Percentiles rank a stretch among this genome's conserved stretches.
These are phyloP conservation scores for Phymastichus coffea DNA, from an alignment of 1,140 invertebrate species.

Conservation along the genomic window DNA sequence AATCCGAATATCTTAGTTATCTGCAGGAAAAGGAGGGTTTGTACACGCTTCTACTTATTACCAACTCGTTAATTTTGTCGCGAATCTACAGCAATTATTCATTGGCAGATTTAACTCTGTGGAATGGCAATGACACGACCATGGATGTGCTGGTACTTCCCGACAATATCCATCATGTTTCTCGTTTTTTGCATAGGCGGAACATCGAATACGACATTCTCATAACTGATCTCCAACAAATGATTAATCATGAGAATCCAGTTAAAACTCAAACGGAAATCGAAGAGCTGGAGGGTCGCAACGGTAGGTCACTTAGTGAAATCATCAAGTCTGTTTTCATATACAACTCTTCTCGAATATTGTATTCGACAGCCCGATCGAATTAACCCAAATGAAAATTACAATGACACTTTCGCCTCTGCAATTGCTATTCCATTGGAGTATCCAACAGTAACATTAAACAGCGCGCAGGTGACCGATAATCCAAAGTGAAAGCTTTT, in stretches of 20 bases:
- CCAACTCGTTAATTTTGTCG: not conserved
- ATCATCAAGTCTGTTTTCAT: no score
- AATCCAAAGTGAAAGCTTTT: no score
- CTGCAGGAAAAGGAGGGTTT: constrained; percentile 55
- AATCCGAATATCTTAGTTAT: constrained; percentile 47
- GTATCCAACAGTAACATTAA: no score
- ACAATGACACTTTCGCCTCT: no score
- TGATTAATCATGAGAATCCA: constrained; percentile 77
- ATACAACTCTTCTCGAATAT: no score
- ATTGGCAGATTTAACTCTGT: constrained; percentile 65
- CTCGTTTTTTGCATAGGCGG: constrained; percentile 44
- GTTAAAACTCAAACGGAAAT: constrained; percentile 62
- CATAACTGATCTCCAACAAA: constrained; percentile 73
- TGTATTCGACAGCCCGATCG: no score
- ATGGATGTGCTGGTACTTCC: constrained; percentile 69
- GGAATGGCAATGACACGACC: constrained; percentile 67
- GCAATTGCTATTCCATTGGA: constrained; percentile 1
- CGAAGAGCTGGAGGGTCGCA: constrained; percentile 67
- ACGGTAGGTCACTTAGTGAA: constrained; percentile 66
- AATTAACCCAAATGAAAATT: no score
- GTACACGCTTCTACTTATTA: constrained; percentile 17
- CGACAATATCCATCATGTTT: constrained; percentile 57
- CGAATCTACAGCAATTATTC: not conserved
- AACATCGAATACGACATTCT: constrained; percentile 62
- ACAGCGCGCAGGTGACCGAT: no score